phyloP scores from a whole-genome alignment of 2,797 vertebrate genomes.

The Alcedo quadribrachys region DNA sequence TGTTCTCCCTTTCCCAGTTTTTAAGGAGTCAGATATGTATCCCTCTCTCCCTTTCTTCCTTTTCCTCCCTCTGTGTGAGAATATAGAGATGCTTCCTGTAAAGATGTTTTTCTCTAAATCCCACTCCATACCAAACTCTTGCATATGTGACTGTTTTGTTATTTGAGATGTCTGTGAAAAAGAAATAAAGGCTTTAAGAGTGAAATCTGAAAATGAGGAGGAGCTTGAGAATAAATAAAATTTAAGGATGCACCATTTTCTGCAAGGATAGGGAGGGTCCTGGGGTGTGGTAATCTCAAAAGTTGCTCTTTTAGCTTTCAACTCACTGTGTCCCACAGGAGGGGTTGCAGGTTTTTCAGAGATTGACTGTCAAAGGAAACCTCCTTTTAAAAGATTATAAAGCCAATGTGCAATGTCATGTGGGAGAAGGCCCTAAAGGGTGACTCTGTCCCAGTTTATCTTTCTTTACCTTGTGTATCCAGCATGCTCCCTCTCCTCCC shows the following conservation, averaged over 20 bases:
- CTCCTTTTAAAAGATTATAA: not conserved
- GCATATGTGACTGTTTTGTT: constrained; percentile 73
- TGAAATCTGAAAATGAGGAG: constrained; percentile 36
- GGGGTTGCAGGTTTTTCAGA: constrained; percentile 36
- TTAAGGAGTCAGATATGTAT: not conserved
- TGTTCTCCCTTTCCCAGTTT: not conserved
- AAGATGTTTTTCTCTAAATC: constrained; percentile 32
- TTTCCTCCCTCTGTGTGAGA: constrained; percentile 26
- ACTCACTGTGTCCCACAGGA: constrained; percentile 1
- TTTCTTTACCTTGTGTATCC: not conserved
- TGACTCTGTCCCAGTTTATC: not conserved
- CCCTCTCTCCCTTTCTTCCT: not conserved
- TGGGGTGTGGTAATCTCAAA: not conserved
- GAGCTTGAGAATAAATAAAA: constrained; percentile 16
- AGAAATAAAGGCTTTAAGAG: constrained; percentile 67
- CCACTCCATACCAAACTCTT: constrained; percentile 32
- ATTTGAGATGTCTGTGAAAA: constrained; percentile 76
- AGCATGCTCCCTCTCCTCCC: not conserved
- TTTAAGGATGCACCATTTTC: constrained; percentile 36
- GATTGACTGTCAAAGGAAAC: constrained; percentile 39
- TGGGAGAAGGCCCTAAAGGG: not conserved
- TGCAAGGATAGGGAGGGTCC: not conserved
- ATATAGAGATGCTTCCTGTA: constrained; percentile 46
- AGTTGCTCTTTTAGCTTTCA: constrained; percentile 3
- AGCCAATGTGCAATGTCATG: not conserved